phyloP scores from a whole-genome alignment of 2,888 invertebrate genomes.

The Archips crataeganus region DNA sequence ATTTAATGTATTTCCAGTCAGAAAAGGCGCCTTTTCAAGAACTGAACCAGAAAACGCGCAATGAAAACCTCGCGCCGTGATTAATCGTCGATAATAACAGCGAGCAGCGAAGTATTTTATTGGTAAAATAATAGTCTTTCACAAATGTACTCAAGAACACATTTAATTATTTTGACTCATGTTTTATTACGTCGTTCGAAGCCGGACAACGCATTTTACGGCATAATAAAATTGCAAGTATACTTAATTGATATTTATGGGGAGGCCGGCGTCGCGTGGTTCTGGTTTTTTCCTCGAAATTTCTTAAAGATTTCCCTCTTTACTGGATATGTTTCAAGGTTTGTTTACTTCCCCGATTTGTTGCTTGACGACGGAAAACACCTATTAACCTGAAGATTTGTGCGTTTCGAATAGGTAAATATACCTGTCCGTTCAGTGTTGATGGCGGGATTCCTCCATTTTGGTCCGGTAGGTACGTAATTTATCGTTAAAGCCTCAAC shows the following conservation, averaged over 20 bases:
- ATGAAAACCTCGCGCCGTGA: conserved; percentile 2
- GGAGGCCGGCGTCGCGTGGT: conserved; percentile 41
- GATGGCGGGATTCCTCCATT: background rate
- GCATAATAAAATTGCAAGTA: conserved; percentile 55
- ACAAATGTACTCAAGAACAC: conserved; percentile 43
- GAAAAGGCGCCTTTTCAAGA: background rate
- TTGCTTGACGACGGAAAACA: conserved; percentile 7
- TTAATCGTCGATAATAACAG: conserved; percentile 1
- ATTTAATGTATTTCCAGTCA: background rate
- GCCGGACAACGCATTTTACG: conserved; percentile 55
- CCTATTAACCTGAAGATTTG: background rate
- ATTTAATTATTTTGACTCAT: conserved; percentile 51
- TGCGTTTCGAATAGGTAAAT: background rate
- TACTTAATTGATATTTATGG: conserved; percentile 60
- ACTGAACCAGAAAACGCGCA: background rate
- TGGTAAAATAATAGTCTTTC: conserved; percentile 10
- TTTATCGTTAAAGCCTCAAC: background rate
- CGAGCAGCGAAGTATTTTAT: conserved; percentile 7
- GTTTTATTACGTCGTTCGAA: conserved; percentile 55
- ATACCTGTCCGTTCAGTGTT: background rate
- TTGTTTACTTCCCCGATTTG: conserved; percentile 3
- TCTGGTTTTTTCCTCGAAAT: conserved; percentile 43
- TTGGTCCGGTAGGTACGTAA: background rate
- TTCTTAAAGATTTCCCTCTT: conserved; percentile 15
- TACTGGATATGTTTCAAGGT: conserved; percentile 13